Percentiles rank a stretch among this genome's conserved stretches.
Evolutionary conservation across 2,113 vertebrate genomes (phyloP).

Genomic region (Zosterops lateralis): DNA sequence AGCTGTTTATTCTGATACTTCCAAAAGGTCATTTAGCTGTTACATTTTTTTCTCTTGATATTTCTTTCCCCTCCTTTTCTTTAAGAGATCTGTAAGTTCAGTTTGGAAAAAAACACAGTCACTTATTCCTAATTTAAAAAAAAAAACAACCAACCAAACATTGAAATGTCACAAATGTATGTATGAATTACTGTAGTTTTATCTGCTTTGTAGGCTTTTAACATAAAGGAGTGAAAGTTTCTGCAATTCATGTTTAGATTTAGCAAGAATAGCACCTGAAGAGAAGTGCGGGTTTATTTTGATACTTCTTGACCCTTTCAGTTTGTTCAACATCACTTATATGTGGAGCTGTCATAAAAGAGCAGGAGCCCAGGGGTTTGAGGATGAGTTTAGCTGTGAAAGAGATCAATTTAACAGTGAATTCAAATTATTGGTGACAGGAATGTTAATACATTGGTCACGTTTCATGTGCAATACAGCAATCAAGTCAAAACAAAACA

Average conservation of each 20-base stretch:
- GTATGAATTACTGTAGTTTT: neutral
- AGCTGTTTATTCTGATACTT: neutral
- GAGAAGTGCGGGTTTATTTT: neutral
- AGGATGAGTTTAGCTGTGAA: neutral
- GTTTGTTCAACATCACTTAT: neutral
- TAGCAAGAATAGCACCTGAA: neutral
- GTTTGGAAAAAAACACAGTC: rapidly evolving
- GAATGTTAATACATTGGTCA: neutral
- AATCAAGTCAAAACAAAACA: neutral
- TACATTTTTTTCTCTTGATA: neutral
- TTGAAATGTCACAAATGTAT: neutral
- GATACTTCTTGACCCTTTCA: neutral
- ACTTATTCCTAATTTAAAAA: neutral
- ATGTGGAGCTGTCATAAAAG: neutral
- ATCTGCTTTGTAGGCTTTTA: neutral
- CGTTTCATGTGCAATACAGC: neutral
- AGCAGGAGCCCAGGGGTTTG: neutral
- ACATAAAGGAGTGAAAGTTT: neutral
- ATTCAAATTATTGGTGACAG: neutral
- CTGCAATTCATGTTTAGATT: neutral
- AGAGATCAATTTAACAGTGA: neutral
- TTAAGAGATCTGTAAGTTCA: neutral
- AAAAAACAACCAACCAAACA: neutral
- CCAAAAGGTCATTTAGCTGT: neutral
- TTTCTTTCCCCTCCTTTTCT: neutral